phyloP scores from a whole-genome alignment of 2,888 invertebrate species.

The Melieria crassipennis region DNA sequence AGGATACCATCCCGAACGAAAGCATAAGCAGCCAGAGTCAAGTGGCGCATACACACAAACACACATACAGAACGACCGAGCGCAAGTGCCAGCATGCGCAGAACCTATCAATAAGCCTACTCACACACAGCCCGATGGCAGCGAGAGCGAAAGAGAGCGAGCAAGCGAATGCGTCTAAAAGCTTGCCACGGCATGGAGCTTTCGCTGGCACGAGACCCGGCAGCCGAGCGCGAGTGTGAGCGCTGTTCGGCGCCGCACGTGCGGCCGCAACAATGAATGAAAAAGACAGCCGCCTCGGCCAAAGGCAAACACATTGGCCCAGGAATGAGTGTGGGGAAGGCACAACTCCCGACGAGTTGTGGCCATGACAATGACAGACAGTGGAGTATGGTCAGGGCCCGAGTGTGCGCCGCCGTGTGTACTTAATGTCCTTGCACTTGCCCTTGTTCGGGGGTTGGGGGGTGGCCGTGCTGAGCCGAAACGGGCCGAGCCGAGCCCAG shows the following conservation, averaged over 20 bases:
- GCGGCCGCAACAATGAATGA: not conserved
- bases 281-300: constrained; percentile 24
- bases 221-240: constrained; percentile 30
- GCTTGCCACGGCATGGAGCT: constrained; percentile 23
- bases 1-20: constrained; percentile 19
- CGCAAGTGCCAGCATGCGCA: constrained; percentile 4
- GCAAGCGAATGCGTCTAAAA: constrained; percentile 41
- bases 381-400: not conserved
- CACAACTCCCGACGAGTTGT: not conserved
- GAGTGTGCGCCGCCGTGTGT: not conserved
- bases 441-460: constrained; percentile 30
- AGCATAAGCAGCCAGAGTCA: too few species aligned
- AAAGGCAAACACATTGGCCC: constrained; percentile 6
- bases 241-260: constrained; percentile 30
- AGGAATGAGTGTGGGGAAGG: constrained; percentile 4
- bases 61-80: constrained; percentile 5
- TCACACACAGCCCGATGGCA: constrained; percentile 17
- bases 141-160: not conserved
- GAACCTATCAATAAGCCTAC: constrained; percentile 4
- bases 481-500: too few species aligned
- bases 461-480: too few species aligned
- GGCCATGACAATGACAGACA: not conserved
- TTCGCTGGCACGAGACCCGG: constrained; percentile 33
- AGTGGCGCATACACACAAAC: not conserved
- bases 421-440: constrained; percentile 54